These are phyloP conservation scores for Oophaga sylvatica DNA, from an alignment of 2,797 vertebrate genomes.

Conservation along the genomic window DNA sequence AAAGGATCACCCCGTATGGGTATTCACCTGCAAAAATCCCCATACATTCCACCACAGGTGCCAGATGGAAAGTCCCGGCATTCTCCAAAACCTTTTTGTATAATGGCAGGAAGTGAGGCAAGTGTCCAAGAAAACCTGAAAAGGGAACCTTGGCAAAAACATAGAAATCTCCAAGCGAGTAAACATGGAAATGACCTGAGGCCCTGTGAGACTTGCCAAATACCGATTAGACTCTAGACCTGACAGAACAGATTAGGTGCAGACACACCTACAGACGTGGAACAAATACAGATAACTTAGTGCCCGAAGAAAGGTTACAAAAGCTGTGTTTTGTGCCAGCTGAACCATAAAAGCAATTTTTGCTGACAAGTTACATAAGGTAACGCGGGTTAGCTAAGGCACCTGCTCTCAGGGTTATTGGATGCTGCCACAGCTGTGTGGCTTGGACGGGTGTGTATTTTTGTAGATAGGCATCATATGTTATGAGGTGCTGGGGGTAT, in stretches of 20 bases:
- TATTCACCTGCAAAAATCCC: not conserved
- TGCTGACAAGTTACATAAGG: not conserved
- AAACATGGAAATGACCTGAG: slow-evolving; percentile 7
- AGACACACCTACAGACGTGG: not conserved
- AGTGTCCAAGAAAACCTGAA: not conserved
- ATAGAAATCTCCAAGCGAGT: not conserved
- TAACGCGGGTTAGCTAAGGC: not conserved
- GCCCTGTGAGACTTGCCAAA: not conserved
- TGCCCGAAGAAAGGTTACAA: not conserved
- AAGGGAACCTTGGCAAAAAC: not conserved
- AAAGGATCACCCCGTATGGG: not conserved
- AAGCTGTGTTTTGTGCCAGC: not conserved
- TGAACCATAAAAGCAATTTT: not conserved
- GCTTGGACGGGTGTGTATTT: not conserved
- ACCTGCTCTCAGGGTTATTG: not conserved
- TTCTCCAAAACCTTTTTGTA: not conserved
- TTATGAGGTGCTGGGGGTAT: not conserved
- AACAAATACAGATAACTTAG: slow-evolving; percentile 4
- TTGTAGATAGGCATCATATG: not conserved
- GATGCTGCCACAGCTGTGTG: not conserved
- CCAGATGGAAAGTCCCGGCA: not conserved
- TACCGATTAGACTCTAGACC: not conserved
- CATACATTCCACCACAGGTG: not conserved
- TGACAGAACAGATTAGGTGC: not conserved
- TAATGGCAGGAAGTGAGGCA: not conserved